These are phyloP conservation scores for Drosophila ficusphila DNA, from an alignment of 1,140 invertebrate species.

Conservation along the genomic window DNA sequence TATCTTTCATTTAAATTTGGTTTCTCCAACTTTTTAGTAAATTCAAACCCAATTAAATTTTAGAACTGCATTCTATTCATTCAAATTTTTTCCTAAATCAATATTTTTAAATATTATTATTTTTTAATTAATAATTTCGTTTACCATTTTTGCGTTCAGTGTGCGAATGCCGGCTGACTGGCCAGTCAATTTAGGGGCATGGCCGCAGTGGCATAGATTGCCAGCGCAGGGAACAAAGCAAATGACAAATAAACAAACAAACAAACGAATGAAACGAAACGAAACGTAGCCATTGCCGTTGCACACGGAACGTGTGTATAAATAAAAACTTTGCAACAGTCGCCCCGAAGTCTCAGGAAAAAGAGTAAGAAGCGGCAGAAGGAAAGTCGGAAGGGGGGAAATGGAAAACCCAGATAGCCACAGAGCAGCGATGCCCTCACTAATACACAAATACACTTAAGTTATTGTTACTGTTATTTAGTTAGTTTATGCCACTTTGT, in stretches of 20 bases:
- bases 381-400: neutral
- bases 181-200: slow-evolving; percentile 75
- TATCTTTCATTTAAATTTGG: too few relatives aligned
- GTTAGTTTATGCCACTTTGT: slow-evolving; percentile 82
- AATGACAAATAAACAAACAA: slow-evolving; percentile 80
- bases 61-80: too few relatives aligned
- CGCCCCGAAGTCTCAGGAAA: slow-evolving; percentile 18
- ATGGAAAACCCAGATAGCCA: slow-evolving; percentile 17
- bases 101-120: neutral
- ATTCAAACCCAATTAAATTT: too few relatives aligned
- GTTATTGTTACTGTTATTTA: slow-evolving; percentile 83
- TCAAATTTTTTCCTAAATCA: too few relatives aligned
- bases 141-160: neutral
- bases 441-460: slow-evolving; percentile 82
- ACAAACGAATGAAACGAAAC: slow-evolving; percentile 54
- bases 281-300: slow-evolving; percentile 57
- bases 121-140: neutral
- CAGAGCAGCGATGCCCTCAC: slow-evolving; percentile 36
- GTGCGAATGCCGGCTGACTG: slow-evolving; percentile 42
- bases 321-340: slow-evolving; percentile 79
- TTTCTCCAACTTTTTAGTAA: too few relatives aligned
- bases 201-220: slow-evolving; percentile 66
- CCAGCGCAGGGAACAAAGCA: slow-evolving; percentile 78
- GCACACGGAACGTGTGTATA: slow-evolving; percentile 74
- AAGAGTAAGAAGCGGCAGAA: neutral